These are phyloP conservation scores for Macquaria australasica DNA, from an alignment of 2,113 vertebrate species.

Conservation along the genomic window DNA sequence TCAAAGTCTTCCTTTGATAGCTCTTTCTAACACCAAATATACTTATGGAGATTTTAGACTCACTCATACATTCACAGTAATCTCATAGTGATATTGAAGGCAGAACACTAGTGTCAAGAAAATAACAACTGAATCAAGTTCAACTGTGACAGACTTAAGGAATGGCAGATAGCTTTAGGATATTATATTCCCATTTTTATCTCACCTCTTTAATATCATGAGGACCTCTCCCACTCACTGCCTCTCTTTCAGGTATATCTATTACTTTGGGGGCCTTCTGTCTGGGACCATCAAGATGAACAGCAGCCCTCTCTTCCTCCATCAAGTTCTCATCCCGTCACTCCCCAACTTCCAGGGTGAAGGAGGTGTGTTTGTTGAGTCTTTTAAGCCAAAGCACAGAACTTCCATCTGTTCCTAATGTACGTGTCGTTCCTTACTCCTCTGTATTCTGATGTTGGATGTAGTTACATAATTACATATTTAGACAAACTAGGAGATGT, in stretches of 20 bases:
- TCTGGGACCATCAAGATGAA: slow-evolving; percentile 94
- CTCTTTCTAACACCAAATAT: not conserved
- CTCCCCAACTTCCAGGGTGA: slow-evolving; percentile 90
- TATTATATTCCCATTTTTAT: no score
- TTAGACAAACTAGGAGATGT: not conserved
- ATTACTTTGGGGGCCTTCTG: slow-evolving; percentile 93
- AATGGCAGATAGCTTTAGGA: no score
- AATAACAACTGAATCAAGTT: not conserved
- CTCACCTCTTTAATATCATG: not conserved
- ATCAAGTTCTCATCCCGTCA: slow-evolving; percentile 89
- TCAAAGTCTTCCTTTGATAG: no score
- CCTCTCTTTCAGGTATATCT: slow-evolving; percentile 87
- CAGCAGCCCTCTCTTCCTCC: slow-evolving; percentile 93
- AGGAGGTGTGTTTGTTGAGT: slow-evolving; percentile 79
- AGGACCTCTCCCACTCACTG: not conserved
- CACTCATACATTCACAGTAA: not conserved
- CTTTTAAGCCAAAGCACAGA: not conserved
- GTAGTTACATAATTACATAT: not conserved
- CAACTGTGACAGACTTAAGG: not conserved
- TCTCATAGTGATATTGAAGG: not conserved
- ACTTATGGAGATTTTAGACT: not conserved
- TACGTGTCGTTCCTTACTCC: not conserved
- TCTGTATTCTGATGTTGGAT: not conserved
- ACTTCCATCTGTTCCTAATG: not conserved
- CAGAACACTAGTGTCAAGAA: not conserved